Conservation (phyloP, 2,888 invertebrate species). For the Leptopilina myrica region DNA sequence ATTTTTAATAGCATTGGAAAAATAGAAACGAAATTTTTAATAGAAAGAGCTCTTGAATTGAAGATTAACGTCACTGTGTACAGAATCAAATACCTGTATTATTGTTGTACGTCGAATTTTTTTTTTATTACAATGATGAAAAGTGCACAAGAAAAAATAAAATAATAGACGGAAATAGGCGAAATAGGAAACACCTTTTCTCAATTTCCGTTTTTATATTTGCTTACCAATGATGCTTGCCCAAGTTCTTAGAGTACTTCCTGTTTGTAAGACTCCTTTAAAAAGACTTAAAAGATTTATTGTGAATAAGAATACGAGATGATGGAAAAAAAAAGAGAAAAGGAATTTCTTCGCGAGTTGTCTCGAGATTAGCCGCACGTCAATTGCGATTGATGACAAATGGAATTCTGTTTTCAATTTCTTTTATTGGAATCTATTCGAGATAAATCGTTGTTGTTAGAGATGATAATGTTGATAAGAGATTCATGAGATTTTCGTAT, state of each 20-base stretch:
- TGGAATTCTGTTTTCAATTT: conserved; percentile 20
- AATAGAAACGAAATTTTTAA: too few relatives aligned
- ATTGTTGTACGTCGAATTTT: conserved; percentile 58
- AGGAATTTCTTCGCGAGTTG: conserved; percentile 11
- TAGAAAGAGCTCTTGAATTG: too few relatives aligned
- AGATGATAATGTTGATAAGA: conserved; percentile 40
- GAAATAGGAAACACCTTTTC: conserved; percentile 6
- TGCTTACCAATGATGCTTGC: conserved; percentile 14
- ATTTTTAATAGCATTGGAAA: too few relatives aligned
- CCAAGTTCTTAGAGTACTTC: conserved; percentile 5
- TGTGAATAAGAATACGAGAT: conserved; percentile 8
- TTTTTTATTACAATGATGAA: conserved; percentile 47
- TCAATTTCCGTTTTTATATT: conserved; percentile 25
- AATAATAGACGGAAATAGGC: conserved; percentile 1
- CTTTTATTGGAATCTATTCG: conserved; percentile 40
- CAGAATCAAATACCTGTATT: conserved; percentile 68
- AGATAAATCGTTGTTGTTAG: conserved; percentile 42
- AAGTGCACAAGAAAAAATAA: conserved; percentile 2
- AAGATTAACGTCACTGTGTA: conserved; percentile 53
- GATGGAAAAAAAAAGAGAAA: background rate
- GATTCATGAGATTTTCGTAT: conserved; percentile 25
- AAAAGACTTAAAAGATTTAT: conserved; percentile 17
- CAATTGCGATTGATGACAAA: conserved; percentile 41
- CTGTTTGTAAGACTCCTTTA: conserved; percentile 11
- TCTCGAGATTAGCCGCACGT: conserved; percentile 29